Percentiles rank a stretch among this genome's conserved stretches.
Evolutionary conservation across 2,113 vertebrate species (phyloP).

Genomic region (Edolisoma coerulescens): DNA sequence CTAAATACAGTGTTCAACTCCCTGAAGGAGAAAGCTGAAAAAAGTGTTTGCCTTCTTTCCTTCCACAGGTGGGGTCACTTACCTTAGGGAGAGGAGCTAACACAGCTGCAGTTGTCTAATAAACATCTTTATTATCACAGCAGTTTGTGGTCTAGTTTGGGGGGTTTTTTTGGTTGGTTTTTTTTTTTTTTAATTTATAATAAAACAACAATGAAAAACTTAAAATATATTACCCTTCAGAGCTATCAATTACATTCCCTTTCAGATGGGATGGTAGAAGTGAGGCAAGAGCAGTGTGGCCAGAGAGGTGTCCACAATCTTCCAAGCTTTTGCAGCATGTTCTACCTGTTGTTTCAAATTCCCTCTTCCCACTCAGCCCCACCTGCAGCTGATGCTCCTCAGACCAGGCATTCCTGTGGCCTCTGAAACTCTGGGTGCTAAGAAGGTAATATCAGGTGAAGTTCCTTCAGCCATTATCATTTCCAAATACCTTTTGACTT

Average conservation of each 20-base stretch:
- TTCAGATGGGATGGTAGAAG: background rate
- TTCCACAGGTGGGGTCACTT: background rate
- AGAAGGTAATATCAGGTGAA: background rate
- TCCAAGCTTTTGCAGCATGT: background rate
- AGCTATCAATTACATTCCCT: background rate
- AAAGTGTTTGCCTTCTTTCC: background rate
- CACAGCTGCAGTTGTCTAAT: background rate
- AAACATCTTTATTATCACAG: background rate
- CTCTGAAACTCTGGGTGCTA: background rate
- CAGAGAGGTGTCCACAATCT: background rate
- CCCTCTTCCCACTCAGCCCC: background rate
- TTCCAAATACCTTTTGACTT: background rate
- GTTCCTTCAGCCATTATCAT: background rate
- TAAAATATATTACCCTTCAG: background rate
- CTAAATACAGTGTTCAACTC: background rate
- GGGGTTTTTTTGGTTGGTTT: background rate
- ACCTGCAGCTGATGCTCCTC: background rate
- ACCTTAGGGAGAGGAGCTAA: background rate
- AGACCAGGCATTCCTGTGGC: background rate
- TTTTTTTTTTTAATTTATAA: background rate
- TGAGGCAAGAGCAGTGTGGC: background rate
- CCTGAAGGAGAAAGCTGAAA: background rate
- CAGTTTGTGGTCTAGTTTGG: background rate
- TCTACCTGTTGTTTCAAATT: background rate
- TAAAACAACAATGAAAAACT: background rate